Conservation (phyloP, 2,888 invertebrate genomes). For the Laothoe populi region DNA sequence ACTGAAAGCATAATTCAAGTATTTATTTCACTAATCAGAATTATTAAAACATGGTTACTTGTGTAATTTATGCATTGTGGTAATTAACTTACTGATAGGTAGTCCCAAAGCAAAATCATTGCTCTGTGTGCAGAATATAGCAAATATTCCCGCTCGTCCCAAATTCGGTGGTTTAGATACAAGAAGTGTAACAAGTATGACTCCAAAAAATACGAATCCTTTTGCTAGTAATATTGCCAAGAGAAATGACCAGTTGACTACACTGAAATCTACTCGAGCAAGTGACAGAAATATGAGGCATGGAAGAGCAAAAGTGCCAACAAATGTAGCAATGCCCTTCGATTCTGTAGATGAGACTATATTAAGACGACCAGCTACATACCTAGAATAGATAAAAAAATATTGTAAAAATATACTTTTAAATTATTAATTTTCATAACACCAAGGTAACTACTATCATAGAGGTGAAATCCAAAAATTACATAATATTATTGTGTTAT, state of each 20-base stretch:
- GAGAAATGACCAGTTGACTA: conserved; percentile 97
- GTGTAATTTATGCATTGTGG: conserved; percentile 6
- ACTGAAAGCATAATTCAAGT: conserved; percentile 81
- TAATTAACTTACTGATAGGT: conserved; percentile 91
- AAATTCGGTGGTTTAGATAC: conserved; percentile 92
- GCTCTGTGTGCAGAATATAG: conserved; percentile 97
- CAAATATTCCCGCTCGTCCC: conserved; percentile 95
- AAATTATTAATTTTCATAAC: not conserved
- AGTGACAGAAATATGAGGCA: conserved; percentile 95
- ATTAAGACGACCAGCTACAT: conserved; percentile 93
- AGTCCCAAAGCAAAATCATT: conserved; percentile 99
- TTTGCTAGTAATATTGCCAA: conserved; percentile 93
- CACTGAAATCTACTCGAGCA: conserved; percentile 91
- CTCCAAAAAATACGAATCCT: conserved; percentile 92
- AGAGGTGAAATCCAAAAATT: no score
- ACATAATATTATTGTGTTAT: no score
- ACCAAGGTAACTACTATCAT: no score
- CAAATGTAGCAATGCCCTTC: conserved; percentile 95
- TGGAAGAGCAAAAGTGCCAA: conserved; percentile 96
- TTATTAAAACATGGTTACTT: not conserved
- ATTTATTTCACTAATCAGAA: not conserved
- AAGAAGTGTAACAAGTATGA: conserved; percentile 90
- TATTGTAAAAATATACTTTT: conserved; percentile 2
- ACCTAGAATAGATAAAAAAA: conserved; percentile 81
- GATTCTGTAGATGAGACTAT: conserved; percentile 93